Evolutionary conservation across 2,113 vertebrate genomes (phyloP), one percentile per base, ranked within the genome.

Genomic region (Heliornis fulica): DNA sequence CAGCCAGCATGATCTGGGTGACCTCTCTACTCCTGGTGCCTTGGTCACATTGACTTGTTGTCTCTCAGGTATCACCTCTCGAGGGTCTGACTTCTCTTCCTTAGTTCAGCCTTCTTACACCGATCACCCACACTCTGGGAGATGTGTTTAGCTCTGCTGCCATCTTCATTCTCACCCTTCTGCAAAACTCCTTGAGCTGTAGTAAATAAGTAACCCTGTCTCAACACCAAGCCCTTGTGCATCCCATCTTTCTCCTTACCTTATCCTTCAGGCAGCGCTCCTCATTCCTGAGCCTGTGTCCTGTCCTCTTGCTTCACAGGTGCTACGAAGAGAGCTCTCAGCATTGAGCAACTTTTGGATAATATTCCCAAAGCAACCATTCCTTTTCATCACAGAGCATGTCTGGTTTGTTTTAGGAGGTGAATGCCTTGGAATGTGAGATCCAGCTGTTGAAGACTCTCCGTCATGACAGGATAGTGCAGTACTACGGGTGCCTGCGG

Each of bases 391-490:
- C 57, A 78, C 0, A 3, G 32, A 51, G 51, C 20, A 7, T 16
- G 53, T 75, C 51, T 96, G 68, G 61, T 76, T 51, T 71, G 11
- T 66, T 95, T 14, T 68, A 99, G 99, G 99, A 99, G 93, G 99
- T 99, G 95, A 99, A 98, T 23, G 99, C 99, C 77, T 97, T 99
- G 20, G 99, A 99, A 97, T 99, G 99, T 96, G 99, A 99, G 98
- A 99, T 99, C 69, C 99, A 99, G 98, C 98, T 99, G 91, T 95
- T 99, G 96, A 99, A 99, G 97, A 99, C 99, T 56, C 98, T 99
- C 66, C 98, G 97, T 21, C 99, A 99, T 0, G 98, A 99, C 64
- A 98, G 99, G 66, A 99, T 99, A 5, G 99, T 99, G 59, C 99
- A 99, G 97, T 99, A 99, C 97, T 99, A 99, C 0, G 99, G 99